These are phyloP conservation scores for Semnornis frantzii DNA, from an alignment of 2,113 vertebrate species.

Conservation along the genomic window DNA sequence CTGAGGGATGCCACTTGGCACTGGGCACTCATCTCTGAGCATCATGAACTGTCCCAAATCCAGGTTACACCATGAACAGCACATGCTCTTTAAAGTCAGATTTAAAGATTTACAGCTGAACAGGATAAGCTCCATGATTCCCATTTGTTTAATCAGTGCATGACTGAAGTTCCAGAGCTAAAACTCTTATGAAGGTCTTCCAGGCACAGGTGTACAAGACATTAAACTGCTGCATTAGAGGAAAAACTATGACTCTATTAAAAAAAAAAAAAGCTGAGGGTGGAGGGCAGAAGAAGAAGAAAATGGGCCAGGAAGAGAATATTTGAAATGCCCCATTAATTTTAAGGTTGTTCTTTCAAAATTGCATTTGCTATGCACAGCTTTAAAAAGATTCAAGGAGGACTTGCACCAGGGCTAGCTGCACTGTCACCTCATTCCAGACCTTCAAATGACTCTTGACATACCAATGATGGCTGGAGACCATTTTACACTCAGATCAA, in stretches of 20 bases:
- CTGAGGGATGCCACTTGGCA: no score
- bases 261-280: background rate
- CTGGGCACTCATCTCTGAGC: background rate
- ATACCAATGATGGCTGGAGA: background rate
- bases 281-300: background rate
- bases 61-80: background rate
- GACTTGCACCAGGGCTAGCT: background rate
- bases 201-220: background rate
- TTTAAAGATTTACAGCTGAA: constrained; percentile 18
- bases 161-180: background rate
- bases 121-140: background rate
- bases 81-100: constrained; percentile 17
- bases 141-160: constrained; percentile 10
- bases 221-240: background rate
- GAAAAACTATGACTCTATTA: background rate
- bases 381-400: background rate
- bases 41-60: background rate
- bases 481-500: background rate
- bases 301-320: background rate
- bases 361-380: background rate
- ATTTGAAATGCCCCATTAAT: background rate
- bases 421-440: background rate
- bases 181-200: constrained; percentile 3
- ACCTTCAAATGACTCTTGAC: background rate
- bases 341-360: background rate